Percentiles rank a stretch among this genome's conserved stretches.
phyloP scores from a whole-genome alignment of 1,140 invertebrate genomes.

The Notospermus geniculatus region DNA sequence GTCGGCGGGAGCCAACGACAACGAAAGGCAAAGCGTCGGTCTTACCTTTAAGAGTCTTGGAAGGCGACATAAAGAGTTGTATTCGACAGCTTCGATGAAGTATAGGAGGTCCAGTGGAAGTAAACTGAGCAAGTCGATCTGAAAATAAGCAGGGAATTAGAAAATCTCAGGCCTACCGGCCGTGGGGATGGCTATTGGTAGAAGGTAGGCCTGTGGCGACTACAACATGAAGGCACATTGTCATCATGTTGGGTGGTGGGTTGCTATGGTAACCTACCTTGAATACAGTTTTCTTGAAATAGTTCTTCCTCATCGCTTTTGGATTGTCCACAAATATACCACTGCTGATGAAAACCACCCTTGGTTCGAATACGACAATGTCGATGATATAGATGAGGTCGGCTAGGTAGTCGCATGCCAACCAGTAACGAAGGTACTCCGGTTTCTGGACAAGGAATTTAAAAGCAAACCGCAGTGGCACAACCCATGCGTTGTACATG shows the following conservation, averaged over 20 bases:
- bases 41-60: conserved; percentile 79
- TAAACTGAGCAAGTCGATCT: conserved; percentile 79
- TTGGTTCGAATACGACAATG: conserved; percentile 75
- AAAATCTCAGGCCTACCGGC: too few species aligned
- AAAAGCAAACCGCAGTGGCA: conserved; percentile 79
- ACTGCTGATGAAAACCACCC: conserved; percentile 56
- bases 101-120: conserved; percentile 81
- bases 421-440: conserved; percentile 62
- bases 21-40: too few species aligned
- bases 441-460: conserved; percentile 38
- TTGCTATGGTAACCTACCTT: conserved; percentile 37
- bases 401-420: conserved; percentile 73
- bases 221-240: too few species aligned
- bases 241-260: too few species aligned
- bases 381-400: conserved; percentile 85
- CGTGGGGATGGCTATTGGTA: too few species aligned
- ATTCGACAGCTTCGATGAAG: conserved; percentile 64
- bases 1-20: not conserved
- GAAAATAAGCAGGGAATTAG: conserved; percentile 45
- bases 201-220: conserved; percentile 39
- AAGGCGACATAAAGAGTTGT: conserved; percentile 69
- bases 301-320: conserved; percentile 70
- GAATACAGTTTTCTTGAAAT: conserved; percentile 64
- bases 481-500: conserved; percentile 84
- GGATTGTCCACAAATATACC: conserved; percentile 61